Conservation (phyloP, 2,888 invertebrate species). For the Salticus scenicus region DNA sequence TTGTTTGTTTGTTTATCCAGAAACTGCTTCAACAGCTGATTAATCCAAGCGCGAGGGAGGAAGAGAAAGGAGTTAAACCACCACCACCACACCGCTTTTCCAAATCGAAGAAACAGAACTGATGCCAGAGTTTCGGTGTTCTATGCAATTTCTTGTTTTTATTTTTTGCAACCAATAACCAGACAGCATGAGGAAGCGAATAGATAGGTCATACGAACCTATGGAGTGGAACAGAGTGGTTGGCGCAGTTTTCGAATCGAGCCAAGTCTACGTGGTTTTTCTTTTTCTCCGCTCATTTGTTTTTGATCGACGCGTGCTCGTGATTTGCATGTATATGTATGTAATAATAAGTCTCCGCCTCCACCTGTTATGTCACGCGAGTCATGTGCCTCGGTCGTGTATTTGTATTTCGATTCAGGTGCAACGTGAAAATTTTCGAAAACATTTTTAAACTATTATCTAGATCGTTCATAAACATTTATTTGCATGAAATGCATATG, state of each 20-base stretch:
- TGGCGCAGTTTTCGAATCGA: conserved; percentile 33
- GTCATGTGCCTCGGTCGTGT: no score
- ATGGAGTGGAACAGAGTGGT: conserved; percentile 55
- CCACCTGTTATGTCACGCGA: conserved; percentile 5
- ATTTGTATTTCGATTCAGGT: no score
- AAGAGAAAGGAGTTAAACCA: not conserved
- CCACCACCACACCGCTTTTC: conserved; percentile 2
- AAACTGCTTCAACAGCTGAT: no score
- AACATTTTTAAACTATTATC: no score
- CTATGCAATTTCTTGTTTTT: conserved; percentile 32
- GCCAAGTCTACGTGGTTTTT: conserved; percentile 13
- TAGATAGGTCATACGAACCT: conserved; percentile 64
- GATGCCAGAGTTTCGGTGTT: conserved; percentile 46
- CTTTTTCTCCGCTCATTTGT: not conserved
- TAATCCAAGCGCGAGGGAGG: not conserved
- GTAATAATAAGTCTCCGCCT: not conserved
- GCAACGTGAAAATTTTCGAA: no score
- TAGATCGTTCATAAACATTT: no score
- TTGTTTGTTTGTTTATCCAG: no score
- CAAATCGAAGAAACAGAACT: conserved; percentile 41
- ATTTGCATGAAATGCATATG: no score
- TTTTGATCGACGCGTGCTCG: conserved; percentile 49
- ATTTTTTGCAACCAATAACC: conserved; percentile 33
- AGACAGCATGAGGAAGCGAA: conserved; percentile 1
- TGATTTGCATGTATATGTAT: conserved; percentile 43